phyloP scores from a whole-genome alignment of 2,888 invertebrate genomes.

The Aspidiotus rigidus region DNA sequence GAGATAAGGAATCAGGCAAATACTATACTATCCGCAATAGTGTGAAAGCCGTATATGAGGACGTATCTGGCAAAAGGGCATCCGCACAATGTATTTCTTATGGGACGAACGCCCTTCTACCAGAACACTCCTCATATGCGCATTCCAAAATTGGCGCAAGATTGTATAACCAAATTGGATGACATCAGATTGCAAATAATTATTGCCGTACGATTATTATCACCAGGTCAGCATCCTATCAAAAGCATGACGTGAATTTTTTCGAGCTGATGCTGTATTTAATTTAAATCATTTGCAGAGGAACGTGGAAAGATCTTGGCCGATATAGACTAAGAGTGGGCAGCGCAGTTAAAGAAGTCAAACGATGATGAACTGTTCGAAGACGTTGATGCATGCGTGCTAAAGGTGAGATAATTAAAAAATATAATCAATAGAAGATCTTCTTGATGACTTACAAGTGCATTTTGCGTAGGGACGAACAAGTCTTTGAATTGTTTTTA shows the following conservation, averaged over 20 bases:
- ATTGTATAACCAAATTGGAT: constrained; percentile 72
- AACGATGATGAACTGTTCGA: constrained; percentile 39
- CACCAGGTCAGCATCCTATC: constrained; percentile 49
- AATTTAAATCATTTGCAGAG: constrained; percentile 43
- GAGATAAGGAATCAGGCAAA: too few relatives aligned
- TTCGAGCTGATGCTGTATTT: neutral
- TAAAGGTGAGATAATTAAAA: constrained; percentile 36
- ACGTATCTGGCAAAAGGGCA: too few relatives aligned
- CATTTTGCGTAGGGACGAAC: constrained; percentile 54
- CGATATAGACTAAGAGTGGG: constrained; percentile 67
- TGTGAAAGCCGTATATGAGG: too few relatives aligned
- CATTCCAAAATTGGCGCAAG: constrained; percentile 67
- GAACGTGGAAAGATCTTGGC: constrained; percentile 65
- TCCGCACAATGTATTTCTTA: too few relatives aligned
- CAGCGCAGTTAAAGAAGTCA: constrained; percentile 49
- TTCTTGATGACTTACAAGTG: too few relatives aligned
- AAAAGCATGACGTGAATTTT: neutral
- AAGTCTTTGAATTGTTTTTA: constrained; percentile 69
- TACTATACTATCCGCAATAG: too few relatives aligned
- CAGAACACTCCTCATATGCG: too few relatives aligned
- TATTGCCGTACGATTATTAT: constrained; percentile 78
- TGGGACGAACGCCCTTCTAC: too few relatives aligned
- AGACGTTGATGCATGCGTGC: constrained; percentile 39
- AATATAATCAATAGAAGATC: too few relatives aligned
- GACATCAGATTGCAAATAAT: constrained; percentile 82